Percentiles rank a stretch among this genome's conserved stretches.
These are phyloP conservation scores for Stichodactyla helianthus DNA, from an alignment of 64 coral and sea anemone species.

Conservation along the genomic window DNA sequence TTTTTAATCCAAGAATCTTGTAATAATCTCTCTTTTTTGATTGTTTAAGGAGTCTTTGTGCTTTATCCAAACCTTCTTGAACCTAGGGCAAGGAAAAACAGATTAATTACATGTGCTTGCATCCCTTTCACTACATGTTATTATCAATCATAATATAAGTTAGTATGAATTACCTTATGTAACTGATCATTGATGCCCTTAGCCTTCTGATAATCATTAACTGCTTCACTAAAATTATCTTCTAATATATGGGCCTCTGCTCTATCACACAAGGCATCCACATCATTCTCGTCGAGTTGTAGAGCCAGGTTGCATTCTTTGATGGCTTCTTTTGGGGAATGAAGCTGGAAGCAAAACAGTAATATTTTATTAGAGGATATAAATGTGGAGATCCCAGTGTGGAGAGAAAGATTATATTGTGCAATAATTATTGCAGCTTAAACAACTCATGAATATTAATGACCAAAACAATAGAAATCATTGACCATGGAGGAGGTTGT, in stretches of 20 bases:
- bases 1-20: constrained; percentile 93
- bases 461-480: too few relatives aligned
- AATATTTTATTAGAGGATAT: background rate
- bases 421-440: background rate
- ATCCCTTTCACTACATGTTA: background rate
- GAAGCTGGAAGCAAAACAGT: constrained; percentile 38
- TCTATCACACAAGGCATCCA: constrained; percentile 92
- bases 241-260: constrained; percentile 88
- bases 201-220: constrained; percentile 95
- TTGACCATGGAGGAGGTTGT: too few relatives aligned
- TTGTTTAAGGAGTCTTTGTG: constrained; percentile 88
- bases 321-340: constrained; percentile 67
- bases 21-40: constrained; percentile 99
- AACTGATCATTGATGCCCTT: constrained; percentile 93
- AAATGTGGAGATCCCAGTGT: background rate
- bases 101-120: background rate
- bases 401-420: background rate
- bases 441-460: too few relatives aligned
- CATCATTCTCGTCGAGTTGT: constrained; percentile 80
- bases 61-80: constrained; percentile 97
- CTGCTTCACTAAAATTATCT: constrained; percentile 93
- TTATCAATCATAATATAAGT: background rate
- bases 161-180: constrained; percentile 66
- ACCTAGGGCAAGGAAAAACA: constrained; percentile 36
- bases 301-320: constrained; percentile 78